Base-by-base conservation (phyloP, 2,888 invertebrate genomes). In the Malthinus flaveolus region DNA sequence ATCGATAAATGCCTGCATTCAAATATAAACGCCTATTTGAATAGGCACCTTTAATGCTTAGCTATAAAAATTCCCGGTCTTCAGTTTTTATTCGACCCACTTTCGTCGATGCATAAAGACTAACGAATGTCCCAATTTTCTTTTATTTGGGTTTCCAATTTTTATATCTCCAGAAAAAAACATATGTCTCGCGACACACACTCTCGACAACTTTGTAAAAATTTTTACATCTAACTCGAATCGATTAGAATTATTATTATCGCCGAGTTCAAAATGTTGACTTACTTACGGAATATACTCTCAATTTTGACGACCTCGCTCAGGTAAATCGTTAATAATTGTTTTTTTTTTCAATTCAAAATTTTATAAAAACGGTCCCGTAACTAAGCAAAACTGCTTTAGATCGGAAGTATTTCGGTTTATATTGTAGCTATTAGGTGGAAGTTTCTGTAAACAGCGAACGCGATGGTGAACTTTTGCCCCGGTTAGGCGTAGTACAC, bases 1-100 rank as follows among this genome's bases (percentile, higher is more conserved):
- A 63, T 64, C 64, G 50, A 61, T 64, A 62, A 64, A 64, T 64
- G 53, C 57, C 61, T 49, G 49, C 58, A 60, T 49, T 59, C 55
- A 48, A 59, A 59, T 55, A 59, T 54, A 59, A 54, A 44, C 59
- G 49, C 48, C 46, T 49, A 59, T 59, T 59, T 59, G 51, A 55
- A 59, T 59, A 55, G 47, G 47, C 50, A 49, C 55, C 49, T 55
- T 55, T 42, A 42, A 49, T 44, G 32, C 48, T 54, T 54, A 54
- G 48, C 55, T 42, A 50, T 56, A 56, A 56, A 55, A 56, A 50
- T 50, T 49, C 55, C 36, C 49, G 45, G 12, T 53, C 53, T 59
- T 53, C 54, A 49, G 42, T 56, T 59, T 52, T 51, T 59, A 50
- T 59, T 54, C 37, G 59, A 35, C 50, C 59, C 47, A 54, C 42